A percentile compares a stretch with the other conserved stretches of the same genome.
These are phyloP conservation scores for Zaprionus camerounensis DNA, from an alignment of 1,140 invertebrate genomes.

Conservation along the genomic window DNA sequence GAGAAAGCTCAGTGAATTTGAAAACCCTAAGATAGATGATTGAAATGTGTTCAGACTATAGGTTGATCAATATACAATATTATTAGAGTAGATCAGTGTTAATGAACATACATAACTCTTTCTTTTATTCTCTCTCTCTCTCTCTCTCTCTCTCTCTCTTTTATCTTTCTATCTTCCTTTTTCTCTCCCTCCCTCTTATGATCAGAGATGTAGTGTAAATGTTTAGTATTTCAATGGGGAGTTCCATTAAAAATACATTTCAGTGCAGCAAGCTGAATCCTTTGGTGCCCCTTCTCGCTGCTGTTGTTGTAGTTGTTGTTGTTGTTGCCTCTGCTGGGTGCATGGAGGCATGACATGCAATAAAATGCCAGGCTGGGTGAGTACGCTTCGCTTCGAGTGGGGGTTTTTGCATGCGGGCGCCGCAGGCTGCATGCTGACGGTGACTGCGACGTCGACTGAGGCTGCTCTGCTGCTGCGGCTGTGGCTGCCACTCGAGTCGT, in stretches of 20 bases:
- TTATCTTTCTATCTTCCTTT: background rate
- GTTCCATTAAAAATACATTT: constrained; percentile 14
- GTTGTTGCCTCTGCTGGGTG: constrained; percentile 12
- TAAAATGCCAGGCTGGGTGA: constrained; percentile 49
- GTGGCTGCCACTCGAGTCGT: constrained; percentile 66
- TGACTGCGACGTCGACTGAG: background rate
- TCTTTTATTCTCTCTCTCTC: background rate
- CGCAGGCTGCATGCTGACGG: constrained; percentile 9
- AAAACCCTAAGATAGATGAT: too few species aligned
- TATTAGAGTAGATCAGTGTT: too few species aligned
- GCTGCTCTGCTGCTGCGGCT: background rate
- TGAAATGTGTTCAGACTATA: too few species aligned
- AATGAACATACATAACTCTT: background rate
- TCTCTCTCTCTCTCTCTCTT: too few species aligned
- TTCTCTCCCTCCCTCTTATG: background rate
- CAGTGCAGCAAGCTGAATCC: constrained; percentile 15
- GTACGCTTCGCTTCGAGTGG: background rate
- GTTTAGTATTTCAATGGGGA: background rate
- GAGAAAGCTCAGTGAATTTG: too few species aligned
- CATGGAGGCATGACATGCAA: constrained; percentile 56
- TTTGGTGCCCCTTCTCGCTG: background rate
- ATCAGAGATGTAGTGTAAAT: background rate
- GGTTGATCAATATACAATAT: too few species aligned
- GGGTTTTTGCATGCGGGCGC: constrained; percentile 29
- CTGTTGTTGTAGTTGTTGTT: constrained; percentile 18